A percentile compares a stretch with the other conserved stretches of the same genome.
These are phyloP conservation scores for Toxotes lorentzi DNA, from an alignment of 2,797 vertebrate species.

Conservation along the genomic window DNA sequence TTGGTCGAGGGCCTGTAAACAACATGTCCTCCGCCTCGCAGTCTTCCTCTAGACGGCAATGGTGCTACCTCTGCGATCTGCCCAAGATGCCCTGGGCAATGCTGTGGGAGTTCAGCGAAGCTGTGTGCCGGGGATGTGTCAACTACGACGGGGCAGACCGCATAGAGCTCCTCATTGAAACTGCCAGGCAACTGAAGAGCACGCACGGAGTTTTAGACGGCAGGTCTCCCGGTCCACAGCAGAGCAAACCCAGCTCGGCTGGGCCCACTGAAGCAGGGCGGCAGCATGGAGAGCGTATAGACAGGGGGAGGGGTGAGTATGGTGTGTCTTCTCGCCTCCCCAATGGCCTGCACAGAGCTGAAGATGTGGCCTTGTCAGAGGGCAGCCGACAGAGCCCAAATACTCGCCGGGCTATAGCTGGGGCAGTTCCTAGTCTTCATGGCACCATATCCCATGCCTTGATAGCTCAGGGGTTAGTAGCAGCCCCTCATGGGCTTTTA, in stretches of 20 bases:
- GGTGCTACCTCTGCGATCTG: slow-evolving; percentile 95
- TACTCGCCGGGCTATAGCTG: slow-evolving; percentile 84
- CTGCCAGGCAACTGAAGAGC: slow-evolving; percentile 91
- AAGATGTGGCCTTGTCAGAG: slow-evolving; percentile 84
- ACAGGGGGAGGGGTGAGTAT: slow-evolving; percentile 86
- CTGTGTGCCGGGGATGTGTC: slow-evolving; percentile 93
- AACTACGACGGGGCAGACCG: slow-evolving; percentile 94
- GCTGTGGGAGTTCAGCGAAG: slow-evolving; percentile 95
- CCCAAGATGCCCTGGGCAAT: slow-evolving; percentile 96
- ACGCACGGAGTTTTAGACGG: slow-evolving; percentile 91
- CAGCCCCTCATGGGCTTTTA: slow-evolving; percentile 84
- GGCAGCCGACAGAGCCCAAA: slow-evolving; percentile 88
- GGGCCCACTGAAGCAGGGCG: slow-evolving; percentile 80
- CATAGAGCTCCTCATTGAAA: slow-evolving; percentile 92
- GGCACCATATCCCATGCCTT: slow-evolving; percentile 79
- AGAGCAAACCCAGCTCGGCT: slow-evolving; percentile 83
- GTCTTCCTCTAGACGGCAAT: slow-evolving; percentile 90
- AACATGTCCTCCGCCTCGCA: slow-evolving; percentile 89
- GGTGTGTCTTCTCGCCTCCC: slow-evolving; percentile 87
- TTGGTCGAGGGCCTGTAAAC: slow-evolving; percentile 84
- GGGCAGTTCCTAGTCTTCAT: slow-evolving; percentile 82
- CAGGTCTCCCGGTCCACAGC: slow-evolving; percentile 89
- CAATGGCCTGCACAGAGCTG: slow-evolving; percentile 88
- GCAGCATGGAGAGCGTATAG: slow-evolving; percentile 81
- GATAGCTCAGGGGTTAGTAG: slow-evolving; percentile 87